Conservation (phyloP, 2,888 invertebrate species). For the Ornithoptera alexandrae region DNA sequence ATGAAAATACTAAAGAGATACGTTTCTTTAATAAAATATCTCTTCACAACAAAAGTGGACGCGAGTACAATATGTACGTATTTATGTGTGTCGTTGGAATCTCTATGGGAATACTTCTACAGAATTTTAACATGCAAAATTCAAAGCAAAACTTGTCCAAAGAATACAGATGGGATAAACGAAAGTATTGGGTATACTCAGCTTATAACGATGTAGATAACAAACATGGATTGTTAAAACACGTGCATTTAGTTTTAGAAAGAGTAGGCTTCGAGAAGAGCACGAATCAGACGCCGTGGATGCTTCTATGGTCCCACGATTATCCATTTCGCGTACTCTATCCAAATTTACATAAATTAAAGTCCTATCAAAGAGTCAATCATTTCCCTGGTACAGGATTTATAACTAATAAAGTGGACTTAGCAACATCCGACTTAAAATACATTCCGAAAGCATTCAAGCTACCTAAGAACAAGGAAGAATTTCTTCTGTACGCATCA, state of each 20-base stretch:
- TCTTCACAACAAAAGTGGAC: conserved; percentile 37
- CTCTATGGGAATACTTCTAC: conserved; percentile 40
- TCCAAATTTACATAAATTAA: conserved; percentile 77
- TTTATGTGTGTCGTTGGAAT: conserved; percentile 61
- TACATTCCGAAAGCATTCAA: conserved; percentile 94
- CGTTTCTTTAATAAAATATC: conserved; percentile 13
- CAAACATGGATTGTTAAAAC: conserved; percentile 84
- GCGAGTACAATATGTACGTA: conserved; percentile 52
- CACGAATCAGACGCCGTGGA: conserved; percentile 84
- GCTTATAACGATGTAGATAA: conserved; percentile 76
- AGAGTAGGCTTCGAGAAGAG: conserved; percentile 86
- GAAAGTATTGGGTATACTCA: conserved; percentile 81
- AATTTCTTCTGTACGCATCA: conserved; percentile 84
- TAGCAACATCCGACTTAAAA: conserved; percentile 88
- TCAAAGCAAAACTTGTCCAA: conserved; percentile 30
- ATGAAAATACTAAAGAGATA: conserved; percentile 9
- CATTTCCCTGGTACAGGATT: conserved; percentile 97
- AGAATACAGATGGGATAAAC: conserved; percentile 38
- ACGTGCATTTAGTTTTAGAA: conserved; percentile 89
- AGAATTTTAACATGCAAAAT: conserved; percentile 34
- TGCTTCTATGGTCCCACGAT: conserved; percentile 95
- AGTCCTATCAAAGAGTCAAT: conserved; percentile 90
- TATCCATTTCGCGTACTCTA: conserved; percentile 88
- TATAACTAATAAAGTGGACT: conserved; percentile 93
- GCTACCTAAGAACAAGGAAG: conserved; percentile 86